A percentile compares a stretch with the other conserved stretches of the same genome.
Conservation (phyloP, 2,113 vertebrate genomes). For the Salvelinus fontinalis region DNA sequence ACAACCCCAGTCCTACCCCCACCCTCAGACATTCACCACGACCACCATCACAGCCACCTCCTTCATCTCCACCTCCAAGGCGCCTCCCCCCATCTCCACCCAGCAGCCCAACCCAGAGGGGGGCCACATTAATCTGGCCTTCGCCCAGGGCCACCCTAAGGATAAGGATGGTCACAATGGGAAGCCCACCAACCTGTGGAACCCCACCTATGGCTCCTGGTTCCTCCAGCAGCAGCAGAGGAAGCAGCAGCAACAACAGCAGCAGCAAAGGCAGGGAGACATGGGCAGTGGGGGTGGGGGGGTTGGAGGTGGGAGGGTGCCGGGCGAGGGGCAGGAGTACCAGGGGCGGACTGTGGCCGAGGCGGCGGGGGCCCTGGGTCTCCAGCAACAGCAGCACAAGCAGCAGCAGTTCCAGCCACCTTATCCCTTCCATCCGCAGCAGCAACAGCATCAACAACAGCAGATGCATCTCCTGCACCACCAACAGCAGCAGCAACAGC, state of each 20-base stretch:
- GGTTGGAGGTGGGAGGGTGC: conserved; percentile 47
- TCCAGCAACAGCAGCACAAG: conserved; percentile 61
- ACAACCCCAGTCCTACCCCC: too few relatives aligned
- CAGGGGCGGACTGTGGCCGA: conserved; percentile 70
- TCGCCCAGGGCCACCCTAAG: conserved; percentile 78
- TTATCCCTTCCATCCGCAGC: conserved; percentile 5
- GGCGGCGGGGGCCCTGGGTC: conserved; percentile 65
- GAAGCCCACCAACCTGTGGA: conserved; percentile 97
- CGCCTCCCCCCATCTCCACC: conserved; percentile 11
- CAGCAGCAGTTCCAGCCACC: conserved; percentile 58
- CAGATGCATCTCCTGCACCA: conserved; percentile 54
- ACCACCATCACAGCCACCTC: conserved; percentile 33
- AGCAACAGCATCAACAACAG: conserved; percentile 69
- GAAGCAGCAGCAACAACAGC: conserved; percentile 55
- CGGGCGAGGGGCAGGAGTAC: conserved; percentile 74
- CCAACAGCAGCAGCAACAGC: conserved; percentile 59
- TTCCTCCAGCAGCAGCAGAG: conserved; percentile 82
- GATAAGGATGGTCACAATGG: conserved; percentile 79
- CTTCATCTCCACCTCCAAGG: too few relatives aligned
- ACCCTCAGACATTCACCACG: conserved; percentile 60
- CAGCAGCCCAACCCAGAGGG: conserved; percentile 58
- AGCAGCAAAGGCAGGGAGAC: conserved; percentile 55
- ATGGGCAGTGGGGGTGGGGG: conserved; percentile 39
- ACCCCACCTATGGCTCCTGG: conserved; percentile 97
- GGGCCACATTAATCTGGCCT: conserved; percentile 88